Base-by-base conservation (phyloP, 2,113 vertebrate species). In the Tyrannus savana region DNA sequence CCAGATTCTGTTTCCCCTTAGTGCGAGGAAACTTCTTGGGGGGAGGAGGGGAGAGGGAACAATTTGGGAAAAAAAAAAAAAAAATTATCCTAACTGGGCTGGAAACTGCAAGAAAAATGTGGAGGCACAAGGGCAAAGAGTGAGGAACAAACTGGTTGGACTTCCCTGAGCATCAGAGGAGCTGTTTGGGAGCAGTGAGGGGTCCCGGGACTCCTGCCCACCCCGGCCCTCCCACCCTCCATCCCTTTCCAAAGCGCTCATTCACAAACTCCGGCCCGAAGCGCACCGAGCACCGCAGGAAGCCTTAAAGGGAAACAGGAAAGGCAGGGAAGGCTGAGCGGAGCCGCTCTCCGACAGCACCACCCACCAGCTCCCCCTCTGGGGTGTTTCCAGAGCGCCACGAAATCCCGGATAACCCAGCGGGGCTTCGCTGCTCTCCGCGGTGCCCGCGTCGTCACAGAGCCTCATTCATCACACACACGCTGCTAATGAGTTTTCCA, bases 131-230 rank as follows among this genome's bases (percentile, higher is more conserved):
- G 13, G 47, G 84, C 44, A 63, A 87, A 88, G 24, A 60, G 16
- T 2, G 33, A 84, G 55, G 41, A 69, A 55, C 0, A 23, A 62
- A 33, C 3, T 4, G n/a, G 22, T 35, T 1, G 14, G 52, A 3
- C 7, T 1, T 1, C 5, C 18, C 15, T 3, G 4, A 12, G 5
- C 30, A 21, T 17, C 2, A 2, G 42, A 53, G 18, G 10, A 39
- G 62, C 19, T 31, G 41, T 28, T 24, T 1, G 6, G 50, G 66
- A 35, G 1, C 0, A 9, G 46, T 5, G 68, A 67, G 77, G 60
- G 31, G 33, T 63, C 27, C 18, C 7, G 12, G 60, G 60, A 8
- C 12, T 22, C 56, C n/a, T 28, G 56, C 69, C 71, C 17, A 4
- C 4, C 53, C 4, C 1, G 2, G 47, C 30, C 30, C 47, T 27